These are phyloP conservation scores for Ptychadena robeensis DNA, from an alignment of 2,797 vertebrate species.

Conservation along the genomic window DNA sequence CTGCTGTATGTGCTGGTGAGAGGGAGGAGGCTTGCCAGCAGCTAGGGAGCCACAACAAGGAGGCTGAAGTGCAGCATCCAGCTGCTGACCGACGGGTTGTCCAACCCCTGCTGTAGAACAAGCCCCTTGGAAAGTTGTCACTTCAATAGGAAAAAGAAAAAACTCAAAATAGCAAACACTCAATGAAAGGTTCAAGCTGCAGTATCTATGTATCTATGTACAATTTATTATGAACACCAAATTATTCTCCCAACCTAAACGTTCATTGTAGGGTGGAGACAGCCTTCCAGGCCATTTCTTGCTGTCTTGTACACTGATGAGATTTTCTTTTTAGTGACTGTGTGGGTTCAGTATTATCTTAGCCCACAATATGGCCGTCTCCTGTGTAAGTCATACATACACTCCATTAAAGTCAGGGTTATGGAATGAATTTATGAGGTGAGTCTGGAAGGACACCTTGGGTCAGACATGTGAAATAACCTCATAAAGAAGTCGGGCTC, in stretches of 20 bases:
- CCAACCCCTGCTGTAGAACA: too few relatives aligned
- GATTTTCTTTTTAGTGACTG: neutral
- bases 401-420: neutral
- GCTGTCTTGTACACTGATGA: neutral
- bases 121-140: too few relatives aligned
- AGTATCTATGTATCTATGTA: too few relatives aligned
- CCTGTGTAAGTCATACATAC: neutral
- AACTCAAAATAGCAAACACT: too few relatives aligned
- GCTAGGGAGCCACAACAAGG: too few relatives aligned
- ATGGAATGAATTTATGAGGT: slow-evolving; percentile 17
- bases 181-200: too few relatives aligned
- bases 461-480: slow-evolving; percentile 23
- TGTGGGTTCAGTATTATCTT: neutral
- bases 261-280: neutral
- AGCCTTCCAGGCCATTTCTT: neutral
- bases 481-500: slow-evolving; percentile 20
- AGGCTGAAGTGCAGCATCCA: too few relatives aligned
- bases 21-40: too few relatives aligned
- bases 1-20: too few relatives aligned
- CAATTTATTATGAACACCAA: neutral
- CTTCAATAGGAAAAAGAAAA: too few relatives aligned
- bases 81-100: too few relatives aligned
- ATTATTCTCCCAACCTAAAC: neutral
- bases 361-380: neutral
- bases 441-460: slow-evolving; percentile 23